Percentiles rank a stretch among this genome's conserved stretches.
These are phyloP conservation scores for Xylota segnis DNA, from an alignment of 2,888 invertebrate genomes.

Conservation along the genomic window DNA sequence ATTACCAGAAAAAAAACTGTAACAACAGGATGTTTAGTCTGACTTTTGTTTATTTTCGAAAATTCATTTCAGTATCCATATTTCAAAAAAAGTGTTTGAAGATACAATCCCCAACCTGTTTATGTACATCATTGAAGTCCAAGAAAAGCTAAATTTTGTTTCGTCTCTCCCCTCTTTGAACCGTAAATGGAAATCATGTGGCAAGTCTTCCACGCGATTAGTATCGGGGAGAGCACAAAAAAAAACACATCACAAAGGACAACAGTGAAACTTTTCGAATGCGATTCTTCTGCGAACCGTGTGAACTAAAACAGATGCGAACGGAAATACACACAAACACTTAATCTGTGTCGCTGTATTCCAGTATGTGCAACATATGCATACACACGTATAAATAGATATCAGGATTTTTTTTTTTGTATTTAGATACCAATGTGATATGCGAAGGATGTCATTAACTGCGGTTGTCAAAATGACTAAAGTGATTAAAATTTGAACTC, in stretches of 20 bases:
- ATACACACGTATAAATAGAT: slow-evolving; percentile 23
- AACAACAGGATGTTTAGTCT: slow-evolving; percentile 45
- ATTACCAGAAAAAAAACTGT: background rate
- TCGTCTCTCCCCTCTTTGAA: background rate
- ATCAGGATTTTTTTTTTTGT: background rate
- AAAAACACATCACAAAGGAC: slow-evolving; percentile 57
- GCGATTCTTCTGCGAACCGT: slow-evolving; percentile 48
- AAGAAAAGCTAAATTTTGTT: slow-evolving; percentile 27
- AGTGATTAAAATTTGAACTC: slow-evolving; percentile 63
- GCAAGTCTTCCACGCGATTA: slow-evolving; percentile 69
- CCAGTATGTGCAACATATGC: slow-evolving; percentile 26
- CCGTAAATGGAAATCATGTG: slow-evolving; percentile 54
- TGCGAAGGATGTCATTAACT: slow-evolving; percentile 72
- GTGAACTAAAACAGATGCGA: slow-evolving; percentile 64
- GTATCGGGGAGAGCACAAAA: slow-evolving; percentile 37
- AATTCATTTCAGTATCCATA: slow-evolving; percentile 1
- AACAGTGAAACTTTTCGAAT: slow-evolving; percentile 40
- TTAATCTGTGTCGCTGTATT: slow-evolving; percentile 48
- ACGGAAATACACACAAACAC: slow-evolving; percentile 38
- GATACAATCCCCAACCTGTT: slow-evolving; percentile 9
- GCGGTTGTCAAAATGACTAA: slow-evolving; percentile 63
- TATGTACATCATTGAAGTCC: slow-evolving; percentile 6
- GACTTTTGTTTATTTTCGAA: slow-evolving; percentile 24
- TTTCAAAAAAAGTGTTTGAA: slow-evolving; percentile 13
- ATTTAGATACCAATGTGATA: slow-evolving; percentile 53